Conservation (phyloP, 2,113 vertebrate species). For the Neofelis nebulosa region DNA sequence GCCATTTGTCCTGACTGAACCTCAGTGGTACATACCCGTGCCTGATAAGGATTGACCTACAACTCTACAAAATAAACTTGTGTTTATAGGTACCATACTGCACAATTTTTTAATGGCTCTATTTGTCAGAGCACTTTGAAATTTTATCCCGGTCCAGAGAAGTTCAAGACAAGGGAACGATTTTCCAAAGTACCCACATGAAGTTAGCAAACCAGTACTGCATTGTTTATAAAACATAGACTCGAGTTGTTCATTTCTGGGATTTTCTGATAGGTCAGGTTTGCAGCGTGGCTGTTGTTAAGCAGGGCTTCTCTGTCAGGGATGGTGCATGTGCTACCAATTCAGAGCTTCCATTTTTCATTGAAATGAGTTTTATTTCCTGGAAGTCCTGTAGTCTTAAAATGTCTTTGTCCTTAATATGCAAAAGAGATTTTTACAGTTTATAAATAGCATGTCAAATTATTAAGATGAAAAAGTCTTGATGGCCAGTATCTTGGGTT, state of each 20-base stretch:
- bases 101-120: not conserved
- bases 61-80: not conserved
- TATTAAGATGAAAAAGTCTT: not conserved
- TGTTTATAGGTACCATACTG: not conserved
- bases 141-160: not conserved
- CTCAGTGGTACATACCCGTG: no score
- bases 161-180: not conserved
- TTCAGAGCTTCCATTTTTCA: slow-evolving; percentile 81
- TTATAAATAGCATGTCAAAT: not conserved
- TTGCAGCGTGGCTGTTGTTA: slow-evolving; percentile 92
- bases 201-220: not conserved
- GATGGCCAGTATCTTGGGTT: not conserved
- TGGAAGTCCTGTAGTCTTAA: slow-evolving; percentile 94
- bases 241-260: not conserved
- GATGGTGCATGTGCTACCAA: slow-evolving; percentile 70
- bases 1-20: not conserved
- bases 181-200: not conserved
- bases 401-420: slow-evolving; percentile 92
- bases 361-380: slow-evolving; percentile 92
- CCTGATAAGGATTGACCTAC: not conserved
- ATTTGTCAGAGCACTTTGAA: not conserved
- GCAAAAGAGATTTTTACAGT: slow-evolving; percentile 5
- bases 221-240: not conserved
- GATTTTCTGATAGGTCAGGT: slow-evolving; percentile 88
- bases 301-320: slow-evolving; percentile 88